These are phyloP conservation scores for Xenopus borealis DNA, from an alignment of 2,113 vertebrate genomes.

Conservation along the genomic window DNA sequence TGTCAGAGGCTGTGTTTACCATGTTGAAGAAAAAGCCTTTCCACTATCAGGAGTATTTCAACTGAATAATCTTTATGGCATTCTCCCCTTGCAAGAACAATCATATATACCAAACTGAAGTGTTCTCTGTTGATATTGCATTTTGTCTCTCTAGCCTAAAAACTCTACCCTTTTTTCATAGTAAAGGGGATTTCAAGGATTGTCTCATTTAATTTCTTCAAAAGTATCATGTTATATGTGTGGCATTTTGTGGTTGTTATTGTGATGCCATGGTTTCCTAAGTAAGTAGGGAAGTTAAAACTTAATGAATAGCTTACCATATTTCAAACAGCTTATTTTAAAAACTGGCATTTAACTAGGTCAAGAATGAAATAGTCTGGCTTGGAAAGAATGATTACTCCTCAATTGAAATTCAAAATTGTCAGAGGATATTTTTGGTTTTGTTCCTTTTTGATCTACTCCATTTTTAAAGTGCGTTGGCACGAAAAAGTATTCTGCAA, in stretches of 20 bases:
- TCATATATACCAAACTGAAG: too few relatives aligned
- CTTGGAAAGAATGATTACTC: slow-evolving; percentile 7
- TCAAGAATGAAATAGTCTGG: background rate
- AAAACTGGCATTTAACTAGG: background rate
- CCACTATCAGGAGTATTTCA: slow-evolving; percentile 55
- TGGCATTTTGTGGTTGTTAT: too few relatives aligned
- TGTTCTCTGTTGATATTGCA: too few relatives aligned
- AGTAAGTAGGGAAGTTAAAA: too few relatives aligned
- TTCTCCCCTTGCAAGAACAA: too few relatives aligned
- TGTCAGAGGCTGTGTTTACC: slow-evolving; percentile 56
- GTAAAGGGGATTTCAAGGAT: too few relatives aligned
- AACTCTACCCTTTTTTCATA: too few relatives aligned
- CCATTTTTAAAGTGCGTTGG: slow-evolving; percentile 37
- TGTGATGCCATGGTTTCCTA: too few relatives aligned
- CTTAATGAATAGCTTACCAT: background rate
- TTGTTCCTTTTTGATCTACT: slow-evolving; percentile 46
- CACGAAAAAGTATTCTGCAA: slow-evolving; percentile 43
- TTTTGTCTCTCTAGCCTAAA: too few relatives aligned
- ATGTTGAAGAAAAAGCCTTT: slow-evolving; percentile 56
- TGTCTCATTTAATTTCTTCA: too few relatives aligned
- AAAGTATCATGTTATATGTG: too few relatives aligned
- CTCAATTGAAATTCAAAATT: slow-evolving; percentile 21
- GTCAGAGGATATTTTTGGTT: slow-evolving; percentile 46
- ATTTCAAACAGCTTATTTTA: background rate
- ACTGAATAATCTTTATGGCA: too few relatives aligned